These are phyloP conservation scores for Achroia grisella DNA, from an alignment of 1,140 invertebrate species.

Conservation along the genomic window DNA sequence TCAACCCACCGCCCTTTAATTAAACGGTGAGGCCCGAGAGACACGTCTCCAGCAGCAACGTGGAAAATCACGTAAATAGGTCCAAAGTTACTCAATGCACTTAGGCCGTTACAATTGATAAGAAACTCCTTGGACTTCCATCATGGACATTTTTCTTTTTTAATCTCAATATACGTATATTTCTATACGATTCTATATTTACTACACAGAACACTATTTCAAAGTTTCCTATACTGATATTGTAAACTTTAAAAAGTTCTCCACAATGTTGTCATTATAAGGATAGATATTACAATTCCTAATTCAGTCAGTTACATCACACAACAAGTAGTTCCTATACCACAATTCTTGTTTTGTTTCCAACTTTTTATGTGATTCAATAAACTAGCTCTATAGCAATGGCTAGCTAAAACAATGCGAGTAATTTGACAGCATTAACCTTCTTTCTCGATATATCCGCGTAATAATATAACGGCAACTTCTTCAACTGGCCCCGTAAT, in stretches of 20 bases:
- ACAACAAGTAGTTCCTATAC: too few species aligned
- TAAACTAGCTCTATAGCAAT: constrained; percentile 38
- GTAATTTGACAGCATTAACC: constrained; percentile 61
- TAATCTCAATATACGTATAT: not conserved
- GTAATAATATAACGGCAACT: constrained; percentile 58
- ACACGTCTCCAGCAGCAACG: constrained; percentile 56
- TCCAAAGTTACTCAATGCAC: constrained; percentile 40
- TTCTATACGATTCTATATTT: too few species aligned
- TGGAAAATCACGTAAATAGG: constrained; percentile 68
- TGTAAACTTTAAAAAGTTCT: too few species aligned
- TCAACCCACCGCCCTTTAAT: constrained; percentile 66
- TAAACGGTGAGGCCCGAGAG: constrained; percentile 69
- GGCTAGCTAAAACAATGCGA: constrained; percentile 53
- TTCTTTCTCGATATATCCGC: constrained; percentile 52
- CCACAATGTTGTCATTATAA: too few species aligned
- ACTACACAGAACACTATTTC: too few species aligned
- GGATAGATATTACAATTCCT: too few species aligned
- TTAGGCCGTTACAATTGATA: constrained; percentile 22
- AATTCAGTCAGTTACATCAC: too few species aligned
- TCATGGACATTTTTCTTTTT: too few species aligned
- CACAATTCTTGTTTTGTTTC: too few species aligned
- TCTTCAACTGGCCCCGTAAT: constrained; percentile 38
- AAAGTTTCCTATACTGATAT: too few species aligned
- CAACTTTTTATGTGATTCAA: too few species aligned
- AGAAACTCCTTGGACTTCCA: constrained; percentile 13